Percentiles rank a stretch among this genome's conserved stretches.
phyloP scores from a whole-genome alignment of 2,113 vertebrate species.

The Bubalus kerabau region DNA sequence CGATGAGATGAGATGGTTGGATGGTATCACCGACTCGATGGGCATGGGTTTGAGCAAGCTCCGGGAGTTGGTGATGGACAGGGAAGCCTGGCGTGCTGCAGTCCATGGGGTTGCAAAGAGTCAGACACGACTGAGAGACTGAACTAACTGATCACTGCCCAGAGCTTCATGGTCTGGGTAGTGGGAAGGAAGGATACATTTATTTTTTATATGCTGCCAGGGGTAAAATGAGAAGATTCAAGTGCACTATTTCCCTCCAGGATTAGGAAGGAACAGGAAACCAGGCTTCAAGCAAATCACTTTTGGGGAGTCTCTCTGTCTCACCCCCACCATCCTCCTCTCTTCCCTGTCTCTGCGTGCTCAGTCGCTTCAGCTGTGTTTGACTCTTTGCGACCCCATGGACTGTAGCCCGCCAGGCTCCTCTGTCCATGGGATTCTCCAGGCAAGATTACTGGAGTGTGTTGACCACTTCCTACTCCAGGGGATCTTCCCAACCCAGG shows the following conservation, averaged over 20 bases:
- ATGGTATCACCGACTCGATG: neutral
- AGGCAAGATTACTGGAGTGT: neutral
- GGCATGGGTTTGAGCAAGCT: neutral
- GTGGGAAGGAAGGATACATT: neutral
- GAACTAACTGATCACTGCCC: neutral
- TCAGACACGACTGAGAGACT: neutral
- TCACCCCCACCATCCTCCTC: too few relatives aligned
- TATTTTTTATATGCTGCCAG: fast-evolving
- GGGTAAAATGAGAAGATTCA: too few relatives aligned
- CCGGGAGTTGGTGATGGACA: neutral
- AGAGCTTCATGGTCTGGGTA: neutral
- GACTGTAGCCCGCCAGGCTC: neutral
- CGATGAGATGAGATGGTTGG: neutral
- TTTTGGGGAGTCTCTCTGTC: neutral
- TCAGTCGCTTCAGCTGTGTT: neutral
- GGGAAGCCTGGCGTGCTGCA: neutral
- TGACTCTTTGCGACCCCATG: neutral
- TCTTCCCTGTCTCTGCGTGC: neutral
- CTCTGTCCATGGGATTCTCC: neutral
- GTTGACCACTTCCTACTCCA: neutral
- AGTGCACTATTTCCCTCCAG: neutral
- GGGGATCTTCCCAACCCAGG: neutral
- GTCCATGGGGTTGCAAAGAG: neutral
- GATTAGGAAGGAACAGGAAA: neutral
- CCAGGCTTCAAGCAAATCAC: too few relatives aligned